phyloP scores from a whole-genome alignment of 2,888 invertebrate genomes.

The Caenorhabditis macrosperma region DNA sequence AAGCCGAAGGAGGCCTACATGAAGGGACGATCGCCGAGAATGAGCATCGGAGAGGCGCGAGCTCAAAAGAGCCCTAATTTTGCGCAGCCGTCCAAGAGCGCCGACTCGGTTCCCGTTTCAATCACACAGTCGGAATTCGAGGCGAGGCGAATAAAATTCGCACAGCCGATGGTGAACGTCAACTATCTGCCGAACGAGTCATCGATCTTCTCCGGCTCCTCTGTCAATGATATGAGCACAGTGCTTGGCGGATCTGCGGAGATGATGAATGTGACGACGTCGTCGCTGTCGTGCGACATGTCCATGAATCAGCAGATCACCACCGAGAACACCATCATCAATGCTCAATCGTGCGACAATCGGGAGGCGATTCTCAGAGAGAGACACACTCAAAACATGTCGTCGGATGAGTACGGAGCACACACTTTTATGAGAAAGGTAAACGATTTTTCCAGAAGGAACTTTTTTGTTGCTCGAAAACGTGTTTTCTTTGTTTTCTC shows the following conservation, averaged over 20 bases:
- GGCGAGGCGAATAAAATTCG: constrained; percentile 60
- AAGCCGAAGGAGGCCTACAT: constrained; percentile 67
- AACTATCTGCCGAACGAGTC: constrained; percentile 58
- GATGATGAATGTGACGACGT: constrained; percentile 59
- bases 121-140: constrained; percentile 36
- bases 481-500: background rate
- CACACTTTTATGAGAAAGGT: constrained; percentile 67
- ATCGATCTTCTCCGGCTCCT: constrained; percentile 42
- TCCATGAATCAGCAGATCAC: constrained; percentile 57
- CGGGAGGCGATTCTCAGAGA: constrained; percentile 51
- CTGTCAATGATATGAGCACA: constrained; percentile 51
- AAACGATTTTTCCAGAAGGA: too few relatives aligned
- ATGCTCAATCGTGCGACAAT: constrained; percentile 56
- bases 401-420: constrained; percentile 60
- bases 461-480: background rate
- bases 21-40: constrained; percentile 66
- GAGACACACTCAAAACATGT: constrained; percentile 7
- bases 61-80: constrained; percentile 27
- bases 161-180: constrained; percentile 60
- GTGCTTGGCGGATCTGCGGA: constrained; percentile 53
- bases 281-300: constrained; percentile 39
- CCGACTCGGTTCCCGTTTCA: background rate
- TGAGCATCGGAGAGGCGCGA: constrained; percentile 68
- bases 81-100: constrained; percentile 12
- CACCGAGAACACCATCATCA: constrained; percentile 51